Evolutionary conservation across 2,797 vertebrate species (phyloP).

Genomic region (Fundulus diaphanus): DNA sequence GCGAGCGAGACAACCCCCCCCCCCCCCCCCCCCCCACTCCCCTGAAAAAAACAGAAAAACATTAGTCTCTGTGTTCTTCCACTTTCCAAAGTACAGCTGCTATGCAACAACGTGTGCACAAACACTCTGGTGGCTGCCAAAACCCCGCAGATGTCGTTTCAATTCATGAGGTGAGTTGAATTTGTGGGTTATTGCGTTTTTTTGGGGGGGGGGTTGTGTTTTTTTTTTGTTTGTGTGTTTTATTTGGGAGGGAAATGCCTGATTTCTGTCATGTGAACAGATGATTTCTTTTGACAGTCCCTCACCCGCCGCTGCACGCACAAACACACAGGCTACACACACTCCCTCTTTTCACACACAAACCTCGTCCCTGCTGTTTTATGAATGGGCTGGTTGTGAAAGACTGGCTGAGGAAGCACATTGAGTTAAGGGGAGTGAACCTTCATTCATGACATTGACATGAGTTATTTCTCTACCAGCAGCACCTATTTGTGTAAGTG

Average conservation of each 20-base stretch:
- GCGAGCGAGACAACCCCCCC: slow-evolving; percentile 30
- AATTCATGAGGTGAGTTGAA: slow-evolving; percentile 17
- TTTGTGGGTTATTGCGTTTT: slow-evolving; percentile 38
- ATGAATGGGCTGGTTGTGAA: slow-evolving; percentile 87
- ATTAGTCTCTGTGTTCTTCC: slow-evolving; percentile 71
- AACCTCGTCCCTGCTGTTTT: slow-evolving; percentile 73
- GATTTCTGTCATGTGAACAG: slow-evolving; percentile 46
- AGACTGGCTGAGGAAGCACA: slow-evolving; percentile 82
- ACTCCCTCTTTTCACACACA: slow-evolving; percentile 29
- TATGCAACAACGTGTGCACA: slow-evolving; percentile 80
- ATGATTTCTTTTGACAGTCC: slow-evolving; percentile 58
- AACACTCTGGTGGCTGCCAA: slow-evolving; percentile 81
- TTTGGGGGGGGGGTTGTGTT: too few relatives aligned
- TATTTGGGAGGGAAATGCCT: slow-evolving; percentile 35
- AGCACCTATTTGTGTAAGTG: slow-evolving; percentile 35
- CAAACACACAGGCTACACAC: slow-evolving; percentile 40
- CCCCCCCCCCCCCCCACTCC: not conserved
- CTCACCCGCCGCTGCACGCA: slow-evolving; percentile 25
- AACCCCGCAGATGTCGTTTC: slow-evolving; percentile 53
- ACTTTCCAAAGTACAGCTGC: slow-evolving; percentile 86
- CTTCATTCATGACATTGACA: slow-evolving; percentile 77
- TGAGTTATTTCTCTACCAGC: slow-evolving; percentile 41
- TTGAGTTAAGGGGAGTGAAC: slow-evolving; percentile 73
- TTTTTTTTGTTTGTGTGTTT: not conserved
- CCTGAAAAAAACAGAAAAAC: slow-evolving; percentile 60